phyloP scores from a whole-genome alignment of 2,888 invertebrate species.

The Trachelus stipa region DNA sequence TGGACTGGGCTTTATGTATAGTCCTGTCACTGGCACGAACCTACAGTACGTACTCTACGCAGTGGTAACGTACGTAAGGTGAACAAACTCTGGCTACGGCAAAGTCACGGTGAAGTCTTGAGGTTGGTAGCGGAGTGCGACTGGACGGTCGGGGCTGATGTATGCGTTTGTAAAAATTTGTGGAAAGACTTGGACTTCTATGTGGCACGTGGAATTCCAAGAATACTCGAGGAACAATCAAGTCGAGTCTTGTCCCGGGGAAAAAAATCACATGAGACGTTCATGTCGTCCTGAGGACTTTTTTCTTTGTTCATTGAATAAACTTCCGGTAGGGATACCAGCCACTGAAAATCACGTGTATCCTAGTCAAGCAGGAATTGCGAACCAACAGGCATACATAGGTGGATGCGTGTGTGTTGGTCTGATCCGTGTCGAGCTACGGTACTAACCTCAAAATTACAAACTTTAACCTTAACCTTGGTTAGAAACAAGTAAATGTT shows the following conservation, averaged over 20 bases:
- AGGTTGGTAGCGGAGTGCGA: background rate
- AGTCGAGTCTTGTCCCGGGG: background rate
- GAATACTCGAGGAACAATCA: background rate
- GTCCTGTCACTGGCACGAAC: slow-evolving; percentile 4
- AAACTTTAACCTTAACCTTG: background rate
- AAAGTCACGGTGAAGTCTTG: background rate
- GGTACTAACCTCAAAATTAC: background rate
- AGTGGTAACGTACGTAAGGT: background rate
- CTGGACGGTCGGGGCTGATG: background rate
- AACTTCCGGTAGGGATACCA: background rate
- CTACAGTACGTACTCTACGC: background rate
- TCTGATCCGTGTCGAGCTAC: background rate
- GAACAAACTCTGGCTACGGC: slow-evolving; percentile 3
- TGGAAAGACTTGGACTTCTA: background rate
- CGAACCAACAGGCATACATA: background rate
- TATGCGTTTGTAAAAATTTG: background rate
- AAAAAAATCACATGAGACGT: background rate
- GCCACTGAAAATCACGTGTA: background rate
- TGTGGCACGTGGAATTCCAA: background rate
- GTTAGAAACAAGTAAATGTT: background rate
- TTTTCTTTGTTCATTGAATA: background rate
- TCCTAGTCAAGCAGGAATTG: background rate
- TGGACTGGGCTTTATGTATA: background rate
- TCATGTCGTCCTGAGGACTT: background rate
- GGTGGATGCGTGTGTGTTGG: background rate